Base-by-base conservation (phyloP, 2,888 invertebrate species). In the Apotomis turbidana region DNA sequence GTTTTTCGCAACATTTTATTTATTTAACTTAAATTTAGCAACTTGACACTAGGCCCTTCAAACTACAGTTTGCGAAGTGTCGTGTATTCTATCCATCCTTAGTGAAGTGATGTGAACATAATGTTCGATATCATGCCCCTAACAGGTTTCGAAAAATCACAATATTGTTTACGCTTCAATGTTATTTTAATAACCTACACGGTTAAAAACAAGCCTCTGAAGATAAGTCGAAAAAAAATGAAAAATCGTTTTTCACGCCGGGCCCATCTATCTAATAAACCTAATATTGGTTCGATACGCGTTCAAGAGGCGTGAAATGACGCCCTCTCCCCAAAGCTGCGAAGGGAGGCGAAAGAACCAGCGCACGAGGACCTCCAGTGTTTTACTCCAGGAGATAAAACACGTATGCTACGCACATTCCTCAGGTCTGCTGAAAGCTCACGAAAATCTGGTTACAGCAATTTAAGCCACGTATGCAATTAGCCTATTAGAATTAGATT, bases 221-320 rank as follows among this genome's bases (percentile, higher is more conserved):
- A 71, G 66, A 69, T 70, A 73, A 71, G 76, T 82, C 80, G 78
- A 79, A 79, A 79, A 78, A 85, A 87, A 87, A 88, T 85, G 85
- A 88, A 87, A 90, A 89, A 89, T 88, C 83, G 85, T 81, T 85
- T 86, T 87, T 86, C 87, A 83, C 84, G 85, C 83, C 84, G 83
- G 84, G 83, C 83, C 87, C 86, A 88, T 91, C 90, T 89, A 90
- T 91, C 90, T 92, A 91, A 92, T 93, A 93, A 91, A 91, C 89
- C 89, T 90, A 91, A 91, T 92, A 91, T 90, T 92, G 91, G 90
- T 90, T 89, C 90, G 87, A 90, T 91, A 89, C 88, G 90, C 90
- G 91, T 82, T 85, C 90, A 91, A 91, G 90, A 89, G 88, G 86
- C 92, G 90, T 92, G 90, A 92, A 93, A 92, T 91, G 88, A 90